These are phyloP conservation scores for Brevimyrus niger DNA, from an alignment of 2,113 vertebrate species.

Conservation along the genomic window DNA sequence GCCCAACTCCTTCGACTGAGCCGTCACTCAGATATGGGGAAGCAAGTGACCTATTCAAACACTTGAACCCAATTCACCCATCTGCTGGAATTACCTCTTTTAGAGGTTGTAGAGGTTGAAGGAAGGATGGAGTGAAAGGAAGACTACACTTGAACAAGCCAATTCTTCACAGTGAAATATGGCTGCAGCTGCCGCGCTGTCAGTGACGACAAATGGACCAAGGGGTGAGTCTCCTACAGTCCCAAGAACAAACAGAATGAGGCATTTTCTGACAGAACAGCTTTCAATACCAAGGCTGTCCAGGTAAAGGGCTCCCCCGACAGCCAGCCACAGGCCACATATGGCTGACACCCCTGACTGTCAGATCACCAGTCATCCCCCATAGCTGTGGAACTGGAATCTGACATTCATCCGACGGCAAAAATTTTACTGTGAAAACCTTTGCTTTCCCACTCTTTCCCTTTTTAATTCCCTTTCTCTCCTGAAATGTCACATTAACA, in stretches of 20 bases:
- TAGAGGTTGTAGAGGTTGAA: slow-evolving; percentile 24
- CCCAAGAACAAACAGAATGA: neutral
- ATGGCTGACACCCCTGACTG: neutral
- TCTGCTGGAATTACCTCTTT: slow-evolving; percentile 28
- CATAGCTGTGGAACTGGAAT: too few species aligned
- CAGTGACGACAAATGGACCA: slow-evolving; percentile 46
- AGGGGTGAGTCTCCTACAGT: neutral
- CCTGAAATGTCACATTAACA: slow-evolving; percentile 66
- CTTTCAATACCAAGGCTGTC: neutral
- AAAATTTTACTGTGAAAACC: neutral
- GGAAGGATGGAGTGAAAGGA: slow-evolving; percentile 12
- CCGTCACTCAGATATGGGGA: neutral
- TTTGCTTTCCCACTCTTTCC: slow-evolving; percentile 12
- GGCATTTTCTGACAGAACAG: neutral
- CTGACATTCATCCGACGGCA: neutral
- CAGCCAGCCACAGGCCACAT: neutral
- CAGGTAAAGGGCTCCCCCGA: neutral
- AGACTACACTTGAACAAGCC: neutral
- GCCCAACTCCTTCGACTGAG: neutral
- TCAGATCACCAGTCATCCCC: neutral
- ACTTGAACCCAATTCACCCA: neutral
- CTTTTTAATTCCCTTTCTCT: slow-evolving; percentile 41
- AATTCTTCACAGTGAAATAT: slow-evolving; percentile 31
- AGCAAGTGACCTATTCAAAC: neutral
- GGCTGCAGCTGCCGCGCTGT: slow-evolving; percentile 35